phyloP scores from a whole-genome alignment of 1,140 invertebrate species.

The Scaptomyza hsui region DNA sequence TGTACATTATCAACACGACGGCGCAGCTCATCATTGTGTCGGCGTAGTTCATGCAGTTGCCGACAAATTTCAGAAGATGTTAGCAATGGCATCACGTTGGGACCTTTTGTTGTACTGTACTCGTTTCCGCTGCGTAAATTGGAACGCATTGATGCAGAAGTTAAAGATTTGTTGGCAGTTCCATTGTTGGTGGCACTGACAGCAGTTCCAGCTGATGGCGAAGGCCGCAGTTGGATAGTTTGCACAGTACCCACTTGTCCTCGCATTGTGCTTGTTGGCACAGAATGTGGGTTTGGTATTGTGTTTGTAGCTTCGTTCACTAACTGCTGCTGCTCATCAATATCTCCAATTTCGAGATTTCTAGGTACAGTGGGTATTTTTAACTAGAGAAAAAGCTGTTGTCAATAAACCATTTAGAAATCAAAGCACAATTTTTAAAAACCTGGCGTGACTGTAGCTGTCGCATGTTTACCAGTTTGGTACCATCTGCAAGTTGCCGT shows the following conservation, averaged over 20 bases:
- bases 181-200: conserved; percentile 45
- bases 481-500: conserved; percentile 69
- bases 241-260: conserved; percentile 71
- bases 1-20: conserved; percentile 55
- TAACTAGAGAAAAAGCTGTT: conserved; percentile 24
- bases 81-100: conserved; percentile 71
- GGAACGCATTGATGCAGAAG: conserved; percentile 16
- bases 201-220: conserved; percentile 32
- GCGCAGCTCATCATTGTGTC: conserved; percentile 75
- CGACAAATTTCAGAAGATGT: conserved; percentile 75
- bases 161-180: conserved; percentile 29
- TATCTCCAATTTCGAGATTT: conserved; percentile 7
- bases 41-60: conserved; percentile 71
- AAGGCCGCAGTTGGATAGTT: conserved; percentile 63
- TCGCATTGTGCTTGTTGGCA: conserved; percentile 44
- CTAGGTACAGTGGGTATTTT: conserved; percentile 51
- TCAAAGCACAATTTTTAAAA: background rate
- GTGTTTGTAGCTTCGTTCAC: conserved; percentile 21
- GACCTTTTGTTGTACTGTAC: conserved; percentile 35
- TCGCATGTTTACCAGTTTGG: conserved; percentile 70
- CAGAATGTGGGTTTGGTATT: conserved; percentile 19
- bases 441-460: conserved; percentile 68
- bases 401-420: conserved; percentile 2
- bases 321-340: conserved; percentile 51
- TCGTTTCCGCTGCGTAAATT: conserved; percentile 22